phyloP scores from a whole-genome alignment of 2,113 vertebrate species.

The Lepus americanus region DNA sequence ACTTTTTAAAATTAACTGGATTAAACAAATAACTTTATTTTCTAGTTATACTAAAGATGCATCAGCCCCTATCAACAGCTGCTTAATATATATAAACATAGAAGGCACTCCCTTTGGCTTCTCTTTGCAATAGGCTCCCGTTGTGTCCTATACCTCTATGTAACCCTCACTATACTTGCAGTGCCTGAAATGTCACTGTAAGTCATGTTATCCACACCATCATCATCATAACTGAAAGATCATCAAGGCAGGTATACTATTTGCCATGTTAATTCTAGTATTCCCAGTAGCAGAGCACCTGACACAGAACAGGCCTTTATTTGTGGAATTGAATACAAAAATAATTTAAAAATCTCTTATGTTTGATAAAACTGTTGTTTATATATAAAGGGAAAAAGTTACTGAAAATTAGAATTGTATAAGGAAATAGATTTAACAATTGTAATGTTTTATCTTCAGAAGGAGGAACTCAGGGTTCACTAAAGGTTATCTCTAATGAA shows the following conservation, averaged over 20 bases:
- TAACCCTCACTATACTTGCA: constrained; percentile 9
- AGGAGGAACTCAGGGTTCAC: constrained; percentile 64
- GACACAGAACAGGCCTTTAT: not conserved
- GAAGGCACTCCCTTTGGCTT: constrained; percentile 7
- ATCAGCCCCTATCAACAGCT: constrained; percentile 35
- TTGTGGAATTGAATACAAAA: constrained; percentile 41
- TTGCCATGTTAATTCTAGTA: constrained; percentile 61
- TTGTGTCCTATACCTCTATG: not conserved
- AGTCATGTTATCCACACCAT: not conserved
- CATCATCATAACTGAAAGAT: constrained; percentile 31
- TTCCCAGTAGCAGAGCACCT: not conserved
- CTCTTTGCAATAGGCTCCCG: constrained; percentile 30
- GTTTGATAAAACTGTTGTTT: constrained; percentile 59
- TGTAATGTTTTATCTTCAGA: constrained; percentile 55
- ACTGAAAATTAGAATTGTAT: constrained; percentile 65
- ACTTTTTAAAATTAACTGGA: constrained; percentile 53
- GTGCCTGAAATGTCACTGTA: not conserved
- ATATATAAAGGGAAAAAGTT: constrained; percentile 13
- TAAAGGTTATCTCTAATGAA: constrained; percentile 34
- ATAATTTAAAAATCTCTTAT: constrained; percentile 53
- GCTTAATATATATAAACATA: constrained; percentile 28
- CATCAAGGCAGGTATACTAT: constrained; percentile 48
- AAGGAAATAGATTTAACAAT: constrained; percentile 53
- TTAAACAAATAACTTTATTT: constrained; percentile 55
- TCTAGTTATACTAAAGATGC: constrained; percentile 44